These are phyloP conservation scores for Paratilapia polleni DNA, from an alignment of 2,113 vertebrate genomes.

Conservation along the genomic window DNA sequence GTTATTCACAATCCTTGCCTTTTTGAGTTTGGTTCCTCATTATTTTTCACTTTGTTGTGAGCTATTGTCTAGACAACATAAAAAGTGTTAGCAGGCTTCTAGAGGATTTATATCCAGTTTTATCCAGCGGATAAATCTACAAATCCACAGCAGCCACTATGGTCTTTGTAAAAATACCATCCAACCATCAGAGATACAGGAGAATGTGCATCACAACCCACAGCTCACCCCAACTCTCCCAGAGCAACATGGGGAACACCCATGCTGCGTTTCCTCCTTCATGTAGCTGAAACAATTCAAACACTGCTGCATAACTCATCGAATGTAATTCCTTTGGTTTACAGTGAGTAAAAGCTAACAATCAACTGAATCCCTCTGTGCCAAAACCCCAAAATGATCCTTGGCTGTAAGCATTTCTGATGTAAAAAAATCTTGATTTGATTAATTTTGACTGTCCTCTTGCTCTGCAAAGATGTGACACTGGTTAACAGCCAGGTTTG, in stretches of 20 bases:
- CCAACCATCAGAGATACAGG: slow-evolving; percentile 35
- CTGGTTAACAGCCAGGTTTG: slow-evolving; percentile 16
- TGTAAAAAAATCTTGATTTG: slow-evolving; percentile 35
- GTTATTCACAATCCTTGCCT: slow-evolving; percentile 15
- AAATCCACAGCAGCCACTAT: slow-evolving; percentile 45
- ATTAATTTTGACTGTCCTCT: slow-evolving; percentile 18
- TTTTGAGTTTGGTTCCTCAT: slow-evolving; percentile 27
- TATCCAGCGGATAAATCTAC: slow-evolving; percentile 35
- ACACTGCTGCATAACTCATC: slow-evolving; percentile 32
- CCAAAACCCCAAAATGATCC: slow-evolving; percentile 16
- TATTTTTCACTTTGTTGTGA: slow-evolving; percentile 18
- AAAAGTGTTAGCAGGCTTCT: slow-evolving; percentile 15
- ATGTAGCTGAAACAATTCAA: slow-evolving; percentile 47
- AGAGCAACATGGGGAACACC: slow-evolving; percentile 51
- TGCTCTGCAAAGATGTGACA: slow-evolving; percentile 43
- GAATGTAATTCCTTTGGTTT: slow-evolving; percentile 37
- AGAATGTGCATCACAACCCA: slow-evolving; percentile 47
- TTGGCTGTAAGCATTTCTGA: not conserved
- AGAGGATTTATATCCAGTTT: slow-evolving; percentile 47
- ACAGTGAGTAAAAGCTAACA: slow-evolving; percentile 46
- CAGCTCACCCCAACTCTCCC: slow-evolving; percentile 38
- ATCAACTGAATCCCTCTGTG: slow-evolving; percentile 5
- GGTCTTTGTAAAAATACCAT: slow-evolving; percentile 59
- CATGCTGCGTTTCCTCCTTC: slow-evolving; percentile 37
- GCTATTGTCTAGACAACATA: slow-evolving; percentile 35